phyloP scores from a whole-genome alignment of 2,797 vertebrate genomes.

The Hippoglossus hippoglossus region DNA sequence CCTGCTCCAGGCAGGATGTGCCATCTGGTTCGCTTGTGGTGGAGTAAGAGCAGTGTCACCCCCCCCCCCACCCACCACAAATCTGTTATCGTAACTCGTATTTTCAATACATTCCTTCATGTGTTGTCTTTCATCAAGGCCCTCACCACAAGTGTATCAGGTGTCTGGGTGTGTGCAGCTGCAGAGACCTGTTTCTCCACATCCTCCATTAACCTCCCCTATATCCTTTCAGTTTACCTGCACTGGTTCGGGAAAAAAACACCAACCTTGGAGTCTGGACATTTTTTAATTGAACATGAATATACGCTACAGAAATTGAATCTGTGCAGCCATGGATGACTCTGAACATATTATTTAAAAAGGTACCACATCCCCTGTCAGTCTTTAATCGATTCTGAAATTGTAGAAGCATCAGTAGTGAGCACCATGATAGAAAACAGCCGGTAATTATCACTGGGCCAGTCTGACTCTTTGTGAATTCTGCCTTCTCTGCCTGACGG shows the following conservation, averaged over 20 bases:
- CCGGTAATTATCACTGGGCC: background rate
- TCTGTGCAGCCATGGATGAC: too few species aligned
- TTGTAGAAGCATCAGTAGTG: background rate
- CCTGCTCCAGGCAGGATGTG: conserved; percentile 19
- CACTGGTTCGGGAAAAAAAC: background rate
- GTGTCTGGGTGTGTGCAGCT: conserved; percentile 62
- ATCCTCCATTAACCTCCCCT: conserved; percentile 14
- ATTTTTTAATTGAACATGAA: background rate
- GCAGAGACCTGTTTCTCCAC: conserved; percentile 53
- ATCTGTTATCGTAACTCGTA: conserved; percentile 56
- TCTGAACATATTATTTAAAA: conserved; percentile 3
- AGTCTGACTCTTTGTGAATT: conserved; percentile 23
- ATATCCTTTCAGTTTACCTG: conserved; percentile 21
- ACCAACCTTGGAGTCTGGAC: background rate
- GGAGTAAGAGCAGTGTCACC: conserved; percentile 23
- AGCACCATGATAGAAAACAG: conserved; percentile 7
- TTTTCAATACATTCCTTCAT: conserved; percentile 51
- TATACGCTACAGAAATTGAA: too few species aligned
- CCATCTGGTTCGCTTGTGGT: conserved; percentile 36
- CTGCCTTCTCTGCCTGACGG: conserved; percentile 22
- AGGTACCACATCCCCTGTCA: background rate
- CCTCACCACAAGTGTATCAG: conserved; percentile 63
- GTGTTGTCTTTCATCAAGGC: conserved; percentile 57
- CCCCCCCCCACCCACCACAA: conserved; percentile 40
- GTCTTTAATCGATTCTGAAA: background rate